phyloP scores from a whole-genome alignment of 2,797 vertebrate species.

The Coluber constrictor region DNA sequence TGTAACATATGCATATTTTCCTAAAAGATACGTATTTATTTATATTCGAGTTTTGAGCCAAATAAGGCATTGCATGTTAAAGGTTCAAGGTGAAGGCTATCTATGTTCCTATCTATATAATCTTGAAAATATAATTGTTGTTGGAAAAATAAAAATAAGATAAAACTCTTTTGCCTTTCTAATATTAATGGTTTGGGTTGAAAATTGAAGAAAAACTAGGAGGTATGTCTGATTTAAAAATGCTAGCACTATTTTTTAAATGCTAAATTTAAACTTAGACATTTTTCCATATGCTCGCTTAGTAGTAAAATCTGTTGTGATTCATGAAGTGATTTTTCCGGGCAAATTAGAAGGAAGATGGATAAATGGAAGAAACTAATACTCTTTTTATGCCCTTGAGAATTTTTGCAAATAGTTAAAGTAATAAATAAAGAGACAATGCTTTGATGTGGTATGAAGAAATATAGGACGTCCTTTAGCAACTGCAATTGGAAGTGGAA shows the following conservation, averaged over 20 bases:
- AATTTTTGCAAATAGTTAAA: not conserved
- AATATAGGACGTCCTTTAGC: not conserved
- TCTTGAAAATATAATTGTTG: not conserved
- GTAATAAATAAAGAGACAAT: not conserved
- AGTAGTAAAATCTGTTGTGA: not conserved
- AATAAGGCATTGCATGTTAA: not conserved
- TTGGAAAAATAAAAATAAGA: not conserved
- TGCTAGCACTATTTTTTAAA: not conserved
- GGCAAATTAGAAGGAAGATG: not conserved
- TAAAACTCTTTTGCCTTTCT: not conserved
- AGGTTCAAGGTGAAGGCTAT: not conserved
- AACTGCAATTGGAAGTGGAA: not conserved
- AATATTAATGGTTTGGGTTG: not conserved
- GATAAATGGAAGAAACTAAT: not conserved
- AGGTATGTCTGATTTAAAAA: not conserved
- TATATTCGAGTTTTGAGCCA: not conserved
- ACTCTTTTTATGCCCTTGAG: not conserved
- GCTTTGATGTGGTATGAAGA: not conserved
- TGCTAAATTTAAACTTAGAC: not conserved
- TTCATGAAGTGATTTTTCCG: not conserved
- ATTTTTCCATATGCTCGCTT: not conserved
- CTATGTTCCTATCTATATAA: not conserved
- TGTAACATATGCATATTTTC: not conserved
- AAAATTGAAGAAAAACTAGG: not conserved
- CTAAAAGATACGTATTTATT: not conserved